Percentiles rank a stretch among this genome's conserved stretches.
Evolutionary conservation across 2,888 invertebrate genomes (phyloP).

Genomic region (Diachrysia chrysitis): DNA sequence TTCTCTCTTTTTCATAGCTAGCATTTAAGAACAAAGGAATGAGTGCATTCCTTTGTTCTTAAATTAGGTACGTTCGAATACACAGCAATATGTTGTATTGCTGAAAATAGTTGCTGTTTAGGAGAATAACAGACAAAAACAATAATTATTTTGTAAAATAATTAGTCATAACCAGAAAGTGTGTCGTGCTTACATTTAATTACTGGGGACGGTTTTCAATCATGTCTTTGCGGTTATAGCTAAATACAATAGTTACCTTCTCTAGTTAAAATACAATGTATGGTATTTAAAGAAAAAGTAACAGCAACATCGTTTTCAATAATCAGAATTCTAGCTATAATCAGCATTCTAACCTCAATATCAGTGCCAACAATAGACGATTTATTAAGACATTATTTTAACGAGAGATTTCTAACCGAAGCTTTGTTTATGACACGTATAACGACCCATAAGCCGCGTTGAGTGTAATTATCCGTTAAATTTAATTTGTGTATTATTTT

Average conservation of each 20-base stretch:
- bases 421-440: neutral
- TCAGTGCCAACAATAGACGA: neutral
- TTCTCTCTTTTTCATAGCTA: neutral
- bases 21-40: too few species aligned
- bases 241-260: too few species aligned
- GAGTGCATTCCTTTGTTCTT: slow-evolving; percentile 6
- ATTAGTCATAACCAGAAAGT: too few species aligned
- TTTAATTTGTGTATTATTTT: slow-evolving; percentile 2
- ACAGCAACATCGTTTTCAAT: neutral
- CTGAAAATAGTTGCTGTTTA: neutral
- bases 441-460: neutral
- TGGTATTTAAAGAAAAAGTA: neutral
- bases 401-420: neutral
- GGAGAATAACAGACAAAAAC: neutral
- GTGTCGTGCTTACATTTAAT: too few species aligned
- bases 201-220: too few species aligned
- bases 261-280: neutral
- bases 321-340: neutral
- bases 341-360: neutral
- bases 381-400: neutral
- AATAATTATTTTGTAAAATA: neutral
- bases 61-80: neutral
- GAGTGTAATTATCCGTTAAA: neutral
- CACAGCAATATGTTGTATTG: neutral
- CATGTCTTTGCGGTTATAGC: too few species aligned